A percentile compares a stretch with the other conserved stretches of the same genome.
phyloP scores from a whole-genome alignment of 2,888 invertebrate species.

The Sinhomidia bicolor region DNA sequence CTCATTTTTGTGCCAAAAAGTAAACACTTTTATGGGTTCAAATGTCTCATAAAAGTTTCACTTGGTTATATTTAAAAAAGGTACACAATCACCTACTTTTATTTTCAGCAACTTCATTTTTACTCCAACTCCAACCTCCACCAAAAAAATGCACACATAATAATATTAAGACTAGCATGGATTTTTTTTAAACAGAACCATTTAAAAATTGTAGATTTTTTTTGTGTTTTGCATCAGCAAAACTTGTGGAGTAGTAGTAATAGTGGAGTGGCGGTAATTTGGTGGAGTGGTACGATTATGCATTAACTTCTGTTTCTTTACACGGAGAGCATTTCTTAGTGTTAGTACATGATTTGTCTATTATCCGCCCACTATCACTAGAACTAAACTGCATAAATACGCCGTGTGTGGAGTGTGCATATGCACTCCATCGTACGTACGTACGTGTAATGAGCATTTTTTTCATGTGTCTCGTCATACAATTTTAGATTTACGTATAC shows the following conservation, averaged over 20 bases:
- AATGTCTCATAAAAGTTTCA: conserved; percentile 66
- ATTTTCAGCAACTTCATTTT: neutral
- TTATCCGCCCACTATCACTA: conserved; percentile 33
- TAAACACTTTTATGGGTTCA: conserved; percentile 64
- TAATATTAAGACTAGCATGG: neutral
- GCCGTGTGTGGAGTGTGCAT: neutral
- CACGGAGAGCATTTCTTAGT: no score
- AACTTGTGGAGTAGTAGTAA: no score
- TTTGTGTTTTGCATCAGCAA: no score
- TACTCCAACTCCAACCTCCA: neutral
- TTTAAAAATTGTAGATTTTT: no score
- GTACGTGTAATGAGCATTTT: conserved; percentile 36
- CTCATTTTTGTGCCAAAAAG: conserved; percentile 64
- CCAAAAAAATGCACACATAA: conserved; percentile 4
- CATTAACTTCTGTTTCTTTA: neutral
- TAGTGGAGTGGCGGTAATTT: no score
- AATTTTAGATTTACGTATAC: conserved; percentile 26
- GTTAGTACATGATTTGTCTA: neutral
- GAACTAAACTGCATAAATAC: neutral
- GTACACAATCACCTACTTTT: conserved; percentile 34
- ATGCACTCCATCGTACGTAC: neutral
- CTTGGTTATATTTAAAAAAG: conserved; percentile 29
- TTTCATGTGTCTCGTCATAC: conserved; percentile 18
- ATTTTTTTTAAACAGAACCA: no score
- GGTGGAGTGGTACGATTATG: no score